phyloP scores from a whole-genome alignment of 2,888 invertebrate genomes.

The Tachina lurida region DNA sequence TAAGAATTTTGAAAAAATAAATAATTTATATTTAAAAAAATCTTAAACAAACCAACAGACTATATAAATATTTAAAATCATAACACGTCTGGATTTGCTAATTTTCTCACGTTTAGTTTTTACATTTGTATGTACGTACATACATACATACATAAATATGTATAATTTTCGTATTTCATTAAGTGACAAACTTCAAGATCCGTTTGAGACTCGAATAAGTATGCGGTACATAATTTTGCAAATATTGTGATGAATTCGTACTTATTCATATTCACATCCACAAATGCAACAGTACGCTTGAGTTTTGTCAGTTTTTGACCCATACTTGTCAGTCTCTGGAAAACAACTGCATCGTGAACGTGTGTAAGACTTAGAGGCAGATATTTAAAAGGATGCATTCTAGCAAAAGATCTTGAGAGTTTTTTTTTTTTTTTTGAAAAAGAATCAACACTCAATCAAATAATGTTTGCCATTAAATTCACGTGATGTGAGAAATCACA shows the following conservation, averaged over 20 bases:
- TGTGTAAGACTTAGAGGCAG: slow-evolving; percentile 5
- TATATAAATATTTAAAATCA: slow-evolving; percentile 48
- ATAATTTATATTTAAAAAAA: neutral
- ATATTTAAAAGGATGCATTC: slow-evolving; percentile 4
- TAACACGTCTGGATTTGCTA: slow-evolving; percentile 67
- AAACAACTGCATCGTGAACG: slow-evolving; percentile 17
- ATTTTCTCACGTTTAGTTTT: slow-evolving; percentile 70
- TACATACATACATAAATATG: neutral
- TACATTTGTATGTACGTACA: neutral
- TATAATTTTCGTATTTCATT: slow-evolving; percentile 11
- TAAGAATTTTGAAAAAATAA: slow-evolving; percentile 23
- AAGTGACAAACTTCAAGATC: slow-evolving; percentile 47
- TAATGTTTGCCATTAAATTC: too few relatives aligned
- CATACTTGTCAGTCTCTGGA: slow-evolving; percentile 65
- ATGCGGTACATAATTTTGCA: slow-evolving; percentile 57
- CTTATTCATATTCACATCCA: neutral
- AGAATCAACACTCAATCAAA: too few relatives aligned
- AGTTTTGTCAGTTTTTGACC: slow-evolving; percentile 64
- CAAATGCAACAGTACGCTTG: slow-evolving; percentile 3
- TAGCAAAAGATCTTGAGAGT: neutral
- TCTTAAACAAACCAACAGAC: slow-evolving; percentile 17
- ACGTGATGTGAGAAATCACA: too few relatives aligned
- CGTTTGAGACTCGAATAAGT: slow-evolving; percentile 22
- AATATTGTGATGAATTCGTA: slow-evolving; percentile 31
- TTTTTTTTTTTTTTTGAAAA: too few relatives aligned